Evolutionary conservation across 1,140 invertebrate species (phyloP).

Genomic region (Bombus breviceps): DNA sequence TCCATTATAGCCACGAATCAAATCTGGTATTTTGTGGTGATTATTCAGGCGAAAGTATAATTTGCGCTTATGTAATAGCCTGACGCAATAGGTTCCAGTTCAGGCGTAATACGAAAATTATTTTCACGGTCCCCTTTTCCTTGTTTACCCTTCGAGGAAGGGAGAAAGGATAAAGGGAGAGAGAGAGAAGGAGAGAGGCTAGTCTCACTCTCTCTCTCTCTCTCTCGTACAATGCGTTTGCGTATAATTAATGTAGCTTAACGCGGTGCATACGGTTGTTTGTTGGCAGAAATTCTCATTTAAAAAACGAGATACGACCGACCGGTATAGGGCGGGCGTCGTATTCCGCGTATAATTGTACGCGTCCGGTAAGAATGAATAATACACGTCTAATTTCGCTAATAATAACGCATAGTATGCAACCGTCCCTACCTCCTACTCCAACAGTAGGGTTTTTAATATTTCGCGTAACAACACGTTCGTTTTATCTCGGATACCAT

Average conservation of each 20-base stretch:
- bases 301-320: conserved; percentile 29
- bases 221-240: background rate
- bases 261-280: conserved; percentile 28
- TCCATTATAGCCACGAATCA: background rate
- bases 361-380: conserved; percentile 41
- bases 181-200: no score
- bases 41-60: conserved; percentile 6
- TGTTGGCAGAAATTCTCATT: conserved; percentile 48
- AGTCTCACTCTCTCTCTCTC: background rate
- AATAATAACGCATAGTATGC: conserved; percentile 36
- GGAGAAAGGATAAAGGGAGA: background rate
- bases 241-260: conserved; percentile 46
- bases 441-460: background rate
- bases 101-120: conserved; percentile 17
- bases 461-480: conserved; percentile 22
- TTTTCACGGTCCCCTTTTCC: conserved; percentile 1
- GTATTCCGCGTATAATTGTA: conserved; percentile 36
- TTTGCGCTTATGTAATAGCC: conserved; percentile 34
- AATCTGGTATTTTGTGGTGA: background rate
- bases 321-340: background rate
- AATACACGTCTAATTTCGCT: conserved; percentile 49
- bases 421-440: background rate
- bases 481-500: background rate
- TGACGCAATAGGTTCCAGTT: background rate
- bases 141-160: background rate